phyloP scores from a whole-genome alignment of 2,888 invertebrate species.

The Microchrysa polita region DNA sequence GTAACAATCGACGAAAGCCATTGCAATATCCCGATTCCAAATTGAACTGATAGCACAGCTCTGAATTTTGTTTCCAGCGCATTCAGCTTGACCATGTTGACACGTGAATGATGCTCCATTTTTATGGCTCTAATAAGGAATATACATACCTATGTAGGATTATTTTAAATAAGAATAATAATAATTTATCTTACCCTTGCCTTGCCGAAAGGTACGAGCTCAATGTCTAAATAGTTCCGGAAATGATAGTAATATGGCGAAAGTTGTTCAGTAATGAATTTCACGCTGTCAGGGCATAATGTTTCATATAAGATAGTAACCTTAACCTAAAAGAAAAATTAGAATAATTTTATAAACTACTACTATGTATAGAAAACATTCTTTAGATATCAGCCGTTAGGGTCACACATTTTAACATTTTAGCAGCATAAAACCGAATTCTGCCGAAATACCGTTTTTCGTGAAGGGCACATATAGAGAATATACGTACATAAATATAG shows the following conservation, averaged over 20 bases:
- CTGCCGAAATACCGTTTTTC: no score
- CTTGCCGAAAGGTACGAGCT: slow-evolving; percentile 74
- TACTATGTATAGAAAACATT: no score
- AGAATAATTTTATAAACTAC: slow-evolving; percentile 12
- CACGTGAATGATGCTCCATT: slow-evolving; percentile 67
- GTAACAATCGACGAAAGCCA: slow-evolving; percentile 68
- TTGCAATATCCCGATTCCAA: slow-evolving; percentile 61
- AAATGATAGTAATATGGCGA: slow-evolving; percentile 66
- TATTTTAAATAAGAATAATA: background rate
- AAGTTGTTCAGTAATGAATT: slow-evolving; percentile 68
- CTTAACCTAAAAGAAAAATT: slow-evolving; percentile 60
- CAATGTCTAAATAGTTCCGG: slow-evolving; percentile 66
- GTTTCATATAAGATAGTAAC: slow-evolving; percentile 71
- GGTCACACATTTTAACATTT: no score
- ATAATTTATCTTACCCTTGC: slow-evolving; percentile 66
- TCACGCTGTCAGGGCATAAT: slow-evolving; percentile 70
- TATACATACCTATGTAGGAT: background rate
- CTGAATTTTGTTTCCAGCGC: slow-evolving; percentile 71
- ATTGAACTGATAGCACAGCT: slow-evolving; percentile 67
- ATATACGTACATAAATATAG: no score
- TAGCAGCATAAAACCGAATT: no score
- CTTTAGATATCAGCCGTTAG: no score
- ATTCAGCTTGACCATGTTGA: slow-evolving; percentile 73
- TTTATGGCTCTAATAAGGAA: slow-evolving; percentile 55
- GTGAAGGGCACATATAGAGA: no score